Conservation (phyloP, 2,888 invertebrate genomes). For the Agriopis leucophaearia region DNA sequence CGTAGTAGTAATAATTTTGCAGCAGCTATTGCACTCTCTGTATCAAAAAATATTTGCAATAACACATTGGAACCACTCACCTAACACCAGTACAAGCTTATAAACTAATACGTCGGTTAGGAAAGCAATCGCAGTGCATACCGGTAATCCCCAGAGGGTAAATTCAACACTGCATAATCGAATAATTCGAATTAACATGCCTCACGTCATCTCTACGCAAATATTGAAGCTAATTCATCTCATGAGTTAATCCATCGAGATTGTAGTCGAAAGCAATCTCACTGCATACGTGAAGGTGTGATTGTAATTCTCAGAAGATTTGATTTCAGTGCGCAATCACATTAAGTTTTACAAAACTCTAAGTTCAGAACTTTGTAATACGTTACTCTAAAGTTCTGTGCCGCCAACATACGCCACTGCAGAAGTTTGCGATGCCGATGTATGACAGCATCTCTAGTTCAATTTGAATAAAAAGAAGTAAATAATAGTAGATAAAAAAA, state of each 20-base stretch:
- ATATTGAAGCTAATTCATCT: conserved; percentile 21
- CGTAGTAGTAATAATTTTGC: neutral
- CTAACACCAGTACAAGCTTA: neutral
- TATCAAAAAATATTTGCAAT: conserved; percentile 3
- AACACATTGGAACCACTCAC: neutral
- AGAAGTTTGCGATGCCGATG: too few relatives aligned
- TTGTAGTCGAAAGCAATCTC: conserved; percentile 22
- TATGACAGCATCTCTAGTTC: too few relatives aligned
- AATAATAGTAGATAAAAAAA: too few relatives aligned
- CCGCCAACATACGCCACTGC: too few relatives aligned
- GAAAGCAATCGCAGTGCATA: conserved; percentile 25
- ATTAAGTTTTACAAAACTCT: neutral
- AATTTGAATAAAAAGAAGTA: too few relatives aligned
- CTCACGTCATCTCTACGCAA: conserved; percentile 16
- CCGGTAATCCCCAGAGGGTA: conserved; percentile 9
- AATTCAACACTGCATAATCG: conserved; percentile 25
- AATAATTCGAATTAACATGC: conserved; percentile 26
- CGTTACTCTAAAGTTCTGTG: too few relatives aligned
- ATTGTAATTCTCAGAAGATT: conserved; percentile 8
- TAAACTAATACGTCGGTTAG: conserved; percentile 38
- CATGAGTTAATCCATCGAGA: conserved; percentile 25
- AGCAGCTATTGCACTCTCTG: neutral
- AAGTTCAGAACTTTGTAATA: neutral
- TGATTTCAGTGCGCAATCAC: neutral
- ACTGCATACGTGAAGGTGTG: conserved; percentile 6